Evolutionary conservation across 2,888 invertebrate species (phyloP), one percentile per base, ranked within the genome.

Genomic region (Trachelus iudaicus): DNA sequence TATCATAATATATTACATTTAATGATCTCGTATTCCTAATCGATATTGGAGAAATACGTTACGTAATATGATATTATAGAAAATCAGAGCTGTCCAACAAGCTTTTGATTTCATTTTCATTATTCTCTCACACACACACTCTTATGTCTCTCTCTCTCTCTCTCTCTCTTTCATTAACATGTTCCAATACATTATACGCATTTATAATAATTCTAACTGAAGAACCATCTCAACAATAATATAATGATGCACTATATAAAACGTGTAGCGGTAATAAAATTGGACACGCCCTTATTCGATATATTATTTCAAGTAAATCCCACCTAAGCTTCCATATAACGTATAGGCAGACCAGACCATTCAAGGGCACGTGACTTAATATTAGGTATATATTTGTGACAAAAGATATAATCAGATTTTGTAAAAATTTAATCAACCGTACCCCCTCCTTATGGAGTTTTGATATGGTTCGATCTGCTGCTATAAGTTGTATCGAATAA

Each of bases 1-100:
- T 82, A 78, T 81, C 80, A 82, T 83, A 84, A 85, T 85, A 85
- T 85, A 85, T 85, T 84, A 85, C 84, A 85, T 81, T 81, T 83
- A 84, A 79, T 79, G 83, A 83, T 82, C 82, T 81, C 81, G 76
- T 71, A 69, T 77, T 71, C 73, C 76, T 76, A 82, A 81, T 79
- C 82, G 40, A 71, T 77, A 78, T 76, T 75, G 76, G 76, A 78
- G 34, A 34, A 78, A 73, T 78, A 75, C 78, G 76, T 76, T 77
- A 75, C 71, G 75, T 75, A 69, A 78, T 78, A 35, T 30, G 35
- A 77, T 77, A 71, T 33, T 15, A 15, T 71, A 71, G 15, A 71
- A 71, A 71, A 56, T 56, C 56, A 23, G 23, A 56, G 56, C 56
- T 56, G 56, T 56, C 56, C 56, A 56, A 56, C 56, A 56, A 56